A percentile compares a stretch with the other conserved stretches of the same genome.
phyloP scores from a whole-genome alignment of 1,140 invertebrate genomes.

The Trinorchestia longiramus region DNA sequence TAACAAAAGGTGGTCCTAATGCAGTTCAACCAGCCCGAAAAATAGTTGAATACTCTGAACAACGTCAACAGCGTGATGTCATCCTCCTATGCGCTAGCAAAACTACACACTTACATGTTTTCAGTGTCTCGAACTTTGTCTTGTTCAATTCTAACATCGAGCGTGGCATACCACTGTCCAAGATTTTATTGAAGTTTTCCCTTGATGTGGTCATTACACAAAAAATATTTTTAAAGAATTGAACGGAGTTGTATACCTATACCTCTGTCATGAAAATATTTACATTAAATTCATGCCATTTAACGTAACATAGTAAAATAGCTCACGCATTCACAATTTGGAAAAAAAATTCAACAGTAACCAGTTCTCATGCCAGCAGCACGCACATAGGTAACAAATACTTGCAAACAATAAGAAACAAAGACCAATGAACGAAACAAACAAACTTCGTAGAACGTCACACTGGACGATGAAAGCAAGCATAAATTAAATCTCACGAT shows the following conservation, averaged over 20 bases:
- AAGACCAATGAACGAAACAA: not conserved
- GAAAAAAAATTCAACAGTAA: not conserved
- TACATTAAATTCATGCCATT: not conserved
- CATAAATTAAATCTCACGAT: too few relatives aligned
- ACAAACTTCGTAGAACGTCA: not conserved
- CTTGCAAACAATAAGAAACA: not conserved
- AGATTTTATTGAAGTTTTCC: not conserved
- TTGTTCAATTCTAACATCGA: not conserved
- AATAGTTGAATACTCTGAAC: not conserved
- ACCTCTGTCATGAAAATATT: not conserved
- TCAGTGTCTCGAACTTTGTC: not conserved
- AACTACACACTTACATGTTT: not conserved
- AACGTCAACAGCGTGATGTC: not conserved
- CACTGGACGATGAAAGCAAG: too few relatives aligned
- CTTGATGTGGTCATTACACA: too few relatives aligned
- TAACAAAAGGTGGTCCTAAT: not conserved
- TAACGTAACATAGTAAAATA: not conserved
- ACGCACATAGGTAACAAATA: not conserved
- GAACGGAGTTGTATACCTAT: not conserved
- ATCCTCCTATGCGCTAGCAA: not conserved
- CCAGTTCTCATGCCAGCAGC: not conserved
- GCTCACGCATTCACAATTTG: not conserved
- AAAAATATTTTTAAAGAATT: not conserved
- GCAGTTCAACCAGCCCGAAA: not conserved
- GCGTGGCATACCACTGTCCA: not conserved